These are phyloP conservation scores for Oncorhynchus clarkii DNA, from an alignment of 2,113 vertebrate genomes.

Conservation along the genomic window DNA sequence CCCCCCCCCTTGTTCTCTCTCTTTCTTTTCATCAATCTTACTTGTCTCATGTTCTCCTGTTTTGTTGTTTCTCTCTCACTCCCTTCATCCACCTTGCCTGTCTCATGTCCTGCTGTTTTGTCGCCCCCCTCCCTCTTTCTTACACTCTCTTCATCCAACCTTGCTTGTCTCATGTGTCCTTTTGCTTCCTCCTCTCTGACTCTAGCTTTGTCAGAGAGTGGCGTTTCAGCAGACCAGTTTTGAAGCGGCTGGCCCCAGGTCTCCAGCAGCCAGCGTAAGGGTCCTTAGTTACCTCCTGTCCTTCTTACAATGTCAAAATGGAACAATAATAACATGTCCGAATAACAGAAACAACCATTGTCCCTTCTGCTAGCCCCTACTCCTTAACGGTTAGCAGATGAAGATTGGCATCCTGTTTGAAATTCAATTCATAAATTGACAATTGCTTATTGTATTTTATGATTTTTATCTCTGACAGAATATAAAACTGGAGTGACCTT, in stretches of 20 bases:
- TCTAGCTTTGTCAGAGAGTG: slow-evolving; percentile 54
- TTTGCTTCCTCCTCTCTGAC: not conserved
- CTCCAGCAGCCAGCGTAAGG: slow-evolving; percentile 57
- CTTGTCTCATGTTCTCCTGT: no score
- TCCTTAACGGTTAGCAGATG: no score
- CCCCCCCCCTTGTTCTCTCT: not conserved
- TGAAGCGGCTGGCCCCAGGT: slow-evolving; percentile 51
- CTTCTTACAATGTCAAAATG: no score
- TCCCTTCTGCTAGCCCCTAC: not conserved
- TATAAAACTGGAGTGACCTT: not conserved
- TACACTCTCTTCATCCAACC: not conserved
- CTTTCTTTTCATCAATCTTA: no score
- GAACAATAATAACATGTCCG: no score
- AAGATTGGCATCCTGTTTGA: no score
- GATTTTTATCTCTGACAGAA: not conserved
- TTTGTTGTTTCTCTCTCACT: not conserved
- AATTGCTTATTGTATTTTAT: no score
- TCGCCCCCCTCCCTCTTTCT: not conserved
- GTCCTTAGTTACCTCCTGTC: not conserved
- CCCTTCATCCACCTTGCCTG: no score
- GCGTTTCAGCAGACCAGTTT: slow-evolving; percentile 71
- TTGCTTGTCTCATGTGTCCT: no score
- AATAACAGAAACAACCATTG: not conserved
- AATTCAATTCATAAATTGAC: no score
- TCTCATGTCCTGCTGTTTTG: no score